Base-by-base conservation (phyloP, 2,888 invertebrate species). In the Agonum fuliginosum region DNA sequence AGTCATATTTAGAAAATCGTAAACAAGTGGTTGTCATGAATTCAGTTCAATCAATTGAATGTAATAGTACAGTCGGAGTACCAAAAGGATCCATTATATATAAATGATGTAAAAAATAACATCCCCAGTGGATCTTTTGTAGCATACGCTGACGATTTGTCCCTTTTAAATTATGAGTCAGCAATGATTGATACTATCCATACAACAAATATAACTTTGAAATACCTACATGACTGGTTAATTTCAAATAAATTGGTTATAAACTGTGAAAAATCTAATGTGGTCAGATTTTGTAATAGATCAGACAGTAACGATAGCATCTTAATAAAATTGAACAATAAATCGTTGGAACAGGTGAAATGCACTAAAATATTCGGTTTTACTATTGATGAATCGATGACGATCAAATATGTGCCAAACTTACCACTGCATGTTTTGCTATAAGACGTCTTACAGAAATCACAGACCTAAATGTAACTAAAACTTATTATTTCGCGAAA, bases 11-110 rank as follows among this genome's bases (percentile, higher is more conserved):
- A 4, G n/a, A n/a, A 3, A 14, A 43, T 14, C 3, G 43, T 3
- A 43, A 43, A 43, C 43, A 43, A 12, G 22, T 34, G n/a, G 43
- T 43, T 43, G 43, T 43, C n/a, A 12, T 43, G n/a, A 43, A 43
- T 12, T 6, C n/a, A 6, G n/a, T 6, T 3, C n/a, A 14, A 12
- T 12, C 43, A 43, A 4, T 3, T 43, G n/a, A 6, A 6, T 12
- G 12, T 43, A n/a, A 12, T 10, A n/a, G 14, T 43, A 43, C 3
- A 12, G 14, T 3, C 43, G 43, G n/a, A n/a, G 4, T 3, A 12
- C 43, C 43, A 14, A 3, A 43, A 43, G 43, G 43, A 43, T 43
- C 43, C n/a, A 3, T 6, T 43, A 3, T n/a, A 43, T 14, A 43
- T 43, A 43, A 43, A 43, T n/a, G 4, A 43, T n/a, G n/a, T 43